Base-by-base conservation (phyloP, 1,140 invertebrate species). In the Drosophila willistoni region DNA sequence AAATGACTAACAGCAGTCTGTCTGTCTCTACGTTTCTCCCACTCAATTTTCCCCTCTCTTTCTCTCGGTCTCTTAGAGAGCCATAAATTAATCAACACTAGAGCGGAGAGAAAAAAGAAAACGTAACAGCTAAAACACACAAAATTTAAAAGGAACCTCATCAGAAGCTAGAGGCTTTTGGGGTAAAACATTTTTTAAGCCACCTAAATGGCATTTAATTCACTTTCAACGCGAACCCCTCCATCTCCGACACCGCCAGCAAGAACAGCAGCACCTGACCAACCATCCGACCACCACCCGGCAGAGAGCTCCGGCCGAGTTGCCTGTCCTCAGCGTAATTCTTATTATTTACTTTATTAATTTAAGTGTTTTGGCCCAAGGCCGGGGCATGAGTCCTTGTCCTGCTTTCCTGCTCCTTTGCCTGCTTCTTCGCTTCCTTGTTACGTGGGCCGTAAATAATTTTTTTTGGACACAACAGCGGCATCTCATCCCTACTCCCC, bases 301-400 rank as follows among this genome's bases (percentile, higher is more conserved):
- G 7, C 17, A 42, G 7, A 25, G 9, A 22, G 34, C 17, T 13
- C 13, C 36, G 47, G 64, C 42, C 55, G 9, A 51, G 44, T 51
- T 19, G 44, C 17, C 44, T 51, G 44, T 77, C 56, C 57, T 73
- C 17, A 70, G 70, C 84, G 76, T 83, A 87, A 74, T 83, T 70
- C 81, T 81, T 89, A 89, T 89, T 89, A 89, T 89, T 89, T 89
- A 89, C 84, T 89, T 89, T 89, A 89, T 89, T 89, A 89, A 89
- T 89, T 89, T 89, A 89, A 89, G 84, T 89, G 84, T 84, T 84
- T 84, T 79, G 81, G 81, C 80, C 73, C 67, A 68, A 44, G 80
- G 67, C 64, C 63, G 55, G 42, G 66, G 57, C 56, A 17, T 22
- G 25, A 59, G 56, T 55, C 55, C 44, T 25, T 14, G 44, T 51